Conservation (phyloP, 2,113 vertebrate species). For the Nothoprocta perdicaria region DNA sequence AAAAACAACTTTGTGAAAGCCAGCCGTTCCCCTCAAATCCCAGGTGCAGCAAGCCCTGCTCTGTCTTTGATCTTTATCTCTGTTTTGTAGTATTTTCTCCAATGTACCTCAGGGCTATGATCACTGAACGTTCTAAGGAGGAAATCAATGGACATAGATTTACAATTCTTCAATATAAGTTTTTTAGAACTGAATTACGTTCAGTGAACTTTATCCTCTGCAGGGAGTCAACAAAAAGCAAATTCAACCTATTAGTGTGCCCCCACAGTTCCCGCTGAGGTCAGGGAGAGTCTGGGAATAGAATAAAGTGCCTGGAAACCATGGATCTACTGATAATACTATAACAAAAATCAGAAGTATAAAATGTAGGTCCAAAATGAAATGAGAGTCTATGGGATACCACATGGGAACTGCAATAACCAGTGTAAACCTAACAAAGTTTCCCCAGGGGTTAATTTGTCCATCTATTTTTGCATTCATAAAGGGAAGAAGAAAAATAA, state of each 20-base stretch:
- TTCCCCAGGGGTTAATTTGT: neutral
- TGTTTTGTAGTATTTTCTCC: conserved; percentile 37
- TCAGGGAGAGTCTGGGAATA: neutral
- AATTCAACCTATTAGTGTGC: neutral
- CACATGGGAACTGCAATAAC: neutral
- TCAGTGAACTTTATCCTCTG: conserved; percentile 14
- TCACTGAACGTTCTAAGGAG: neutral
- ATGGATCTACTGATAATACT: neutral
- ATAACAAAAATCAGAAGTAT: neutral
- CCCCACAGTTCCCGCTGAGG: neutral
- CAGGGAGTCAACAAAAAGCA: neutral
- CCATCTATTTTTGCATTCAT: neutral
- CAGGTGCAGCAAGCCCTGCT: conserved; percentile 9
- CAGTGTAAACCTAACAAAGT: neutral
- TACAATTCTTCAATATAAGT: neutral
- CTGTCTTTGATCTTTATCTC: conserved; percentile 36
- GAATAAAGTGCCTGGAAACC: neutral
- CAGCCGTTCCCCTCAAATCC: neutral
- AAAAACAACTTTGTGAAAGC: conserved; percentile 9
- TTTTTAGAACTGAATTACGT: conserved; percentile 16
- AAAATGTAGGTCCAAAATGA: neutral
- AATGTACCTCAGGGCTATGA: neutral
- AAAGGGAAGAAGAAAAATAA: neutral
- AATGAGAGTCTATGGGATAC: neutral
- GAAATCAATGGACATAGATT: conserved; percentile 63